Base-by-base conservation (phyloP, 1,140 invertebrate genomes). In the Cyrtorhinus lividipennis region DNA sequence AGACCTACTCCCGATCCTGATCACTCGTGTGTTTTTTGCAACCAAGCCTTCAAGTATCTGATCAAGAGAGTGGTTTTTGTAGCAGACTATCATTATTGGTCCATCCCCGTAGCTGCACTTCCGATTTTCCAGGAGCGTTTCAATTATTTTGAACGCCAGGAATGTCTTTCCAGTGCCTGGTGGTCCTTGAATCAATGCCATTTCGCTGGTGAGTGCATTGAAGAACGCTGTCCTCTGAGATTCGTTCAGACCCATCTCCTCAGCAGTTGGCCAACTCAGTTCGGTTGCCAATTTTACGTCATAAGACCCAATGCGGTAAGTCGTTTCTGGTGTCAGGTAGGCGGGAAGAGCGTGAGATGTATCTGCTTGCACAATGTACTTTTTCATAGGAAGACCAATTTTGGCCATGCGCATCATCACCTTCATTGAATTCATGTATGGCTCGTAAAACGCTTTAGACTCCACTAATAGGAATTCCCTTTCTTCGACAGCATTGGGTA, bases 51-150 rank as follows among this genome's bases (percentile, higher is more conserved):
- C 82, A n/a, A 94, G 72, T 75, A 94, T 92, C 71, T 93, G 88
- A 76, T 94, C 90, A 1, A 94, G 71, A 0, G 90, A 90, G 73
- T 92, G 88, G 71, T 93, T 94, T 0, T 88, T 92, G 66, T 84
- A 90, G 69, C 88, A 90, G 22, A 93, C 80, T 12, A 94, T 76
- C 1, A 93, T 72, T 61, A 93, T 83, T 20, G 20, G 5, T 10
- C 48, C 48, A 2, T 86, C 83, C 15, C 53, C 38, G 2, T 59
- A 15, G 12, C 20, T 24, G 18, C 38, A n/a, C 8, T 53, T 58
- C 0, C 66, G 69, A 68, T 83, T 84, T 24, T 76, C 46, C 10
- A 87, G 68, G 8, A 88, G 69, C 1, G 77, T 77, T 64, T 80
- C 72, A 0, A 81, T 76, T 27, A 88, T 76, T 73, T 85, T 79